phyloP scores from a whole-genome alignment of 2,888 invertebrate genomes.

The Philereme transversata region DNA sequence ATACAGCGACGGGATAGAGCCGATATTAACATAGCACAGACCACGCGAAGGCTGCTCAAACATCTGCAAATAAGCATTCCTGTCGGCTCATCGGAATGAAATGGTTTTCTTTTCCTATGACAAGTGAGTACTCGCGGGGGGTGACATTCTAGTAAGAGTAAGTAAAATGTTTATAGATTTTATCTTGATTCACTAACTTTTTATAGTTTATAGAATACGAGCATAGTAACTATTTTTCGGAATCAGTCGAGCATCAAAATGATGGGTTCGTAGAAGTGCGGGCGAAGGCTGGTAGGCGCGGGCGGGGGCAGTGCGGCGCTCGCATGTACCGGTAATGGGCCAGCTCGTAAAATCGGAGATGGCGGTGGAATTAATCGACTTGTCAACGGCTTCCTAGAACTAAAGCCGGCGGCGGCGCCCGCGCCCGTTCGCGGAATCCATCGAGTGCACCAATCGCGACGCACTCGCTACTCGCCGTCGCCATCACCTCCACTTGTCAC shows the following conservation, averaged over 20 bases:
- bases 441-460: constrained; percentile 4
- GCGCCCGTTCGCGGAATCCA: constrained; percentile 9
- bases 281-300: neutral
- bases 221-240: too few relatives aligned
- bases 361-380: constrained; percentile 11
- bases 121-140: too few relatives aligned
- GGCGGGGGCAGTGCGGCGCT: neutral
- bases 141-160: neutral
- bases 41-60: neutral
- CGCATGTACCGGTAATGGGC: neutral
- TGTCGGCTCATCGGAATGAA: too few relatives aligned
- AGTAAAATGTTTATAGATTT: too few relatives aligned
- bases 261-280: constrained; percentile 3
- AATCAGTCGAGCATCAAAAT: neutral
- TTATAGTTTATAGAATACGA: too few relatives aligned
- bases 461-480: neutral
- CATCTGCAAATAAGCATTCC: too few relatives aligned
- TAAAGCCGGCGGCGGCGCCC: neutral
- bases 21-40: neutral
- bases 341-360: constrained; percentile 11
- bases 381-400: constrained; percentile 16
- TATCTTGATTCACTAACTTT: too few relatives aligned
- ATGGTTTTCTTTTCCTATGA: too few relatives aligned
- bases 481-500: neutral
- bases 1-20: neutral